Conservation (phyloP, 2,888 invertebrate species). For the Drosophila helvetica region DNA sequence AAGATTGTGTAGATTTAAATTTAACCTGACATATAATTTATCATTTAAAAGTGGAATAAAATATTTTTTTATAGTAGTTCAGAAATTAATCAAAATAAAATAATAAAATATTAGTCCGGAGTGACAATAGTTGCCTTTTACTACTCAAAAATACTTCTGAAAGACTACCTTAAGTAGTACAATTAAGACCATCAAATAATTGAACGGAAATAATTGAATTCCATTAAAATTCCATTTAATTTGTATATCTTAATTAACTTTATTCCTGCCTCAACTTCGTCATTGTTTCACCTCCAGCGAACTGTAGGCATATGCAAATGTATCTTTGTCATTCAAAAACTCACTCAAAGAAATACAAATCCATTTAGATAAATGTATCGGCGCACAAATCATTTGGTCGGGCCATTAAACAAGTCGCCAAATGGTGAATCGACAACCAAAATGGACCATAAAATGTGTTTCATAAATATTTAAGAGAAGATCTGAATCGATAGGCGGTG, state of each 20-base stretch:
- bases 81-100: no score
- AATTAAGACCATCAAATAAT: background rate
- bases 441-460: constrained; percentile 59
- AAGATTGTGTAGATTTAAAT: no score
- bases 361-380: constrained; percentile 31
- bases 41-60: no score
- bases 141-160: no score
- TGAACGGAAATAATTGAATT: background rate
- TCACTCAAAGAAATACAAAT: background rate
- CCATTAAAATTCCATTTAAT: background rate
- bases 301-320: background rate
- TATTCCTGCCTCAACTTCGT: background rate
- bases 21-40: no score
- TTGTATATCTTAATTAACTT: background rate
- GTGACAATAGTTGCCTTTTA: no score
- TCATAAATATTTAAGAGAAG: constrained; percentile 69
- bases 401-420: constrained; percentile 54
- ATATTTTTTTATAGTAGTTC: no score
- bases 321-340: background rate
- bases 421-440: constrained; percentile 13
- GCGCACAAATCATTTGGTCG: constrained; percentile 60
- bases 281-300: constrained; percentile 4
- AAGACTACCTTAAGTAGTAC: no score
- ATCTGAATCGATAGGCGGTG: constrained; percentile 26
- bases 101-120: no score